Base-by-base conservation (phyloP, 2,888 invertebrate genomes). In the Ophraella communa region DNA sequence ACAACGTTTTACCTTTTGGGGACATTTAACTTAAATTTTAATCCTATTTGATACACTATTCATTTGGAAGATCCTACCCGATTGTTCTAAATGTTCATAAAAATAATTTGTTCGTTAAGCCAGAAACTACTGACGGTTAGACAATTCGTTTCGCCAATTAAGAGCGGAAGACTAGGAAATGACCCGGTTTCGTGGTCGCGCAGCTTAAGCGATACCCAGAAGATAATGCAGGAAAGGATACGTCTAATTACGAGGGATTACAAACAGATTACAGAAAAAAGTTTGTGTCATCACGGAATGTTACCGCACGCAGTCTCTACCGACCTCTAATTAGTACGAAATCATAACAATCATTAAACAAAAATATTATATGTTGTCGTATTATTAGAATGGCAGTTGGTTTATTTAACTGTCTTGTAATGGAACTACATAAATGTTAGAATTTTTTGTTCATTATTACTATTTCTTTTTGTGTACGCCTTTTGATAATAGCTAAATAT, bases 281-380 rank as follows among this genome's bases (percentile, higher is more conserved):
- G 33, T 35, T 30, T 20, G 7, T 59, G 49, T 52, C 52, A 52
- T 60, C 52, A 59, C 49, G 59, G n/a, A 18, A 27, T 56, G 27
- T 45, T 20, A 49, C 35, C 35, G 57, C 52, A 60, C 60, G 44
- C 60, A 52, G 30, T 20, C 30, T 44, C 14, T 51, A 45, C 20
- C 42, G 27, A 60, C 42, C 20, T 11, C 52, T 52, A 64, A 64
- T 64, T 64, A 59, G 39, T 42, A 58, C 23, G 51, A 65, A 62
- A 65, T 65, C 54, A 65, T 65, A 57, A 65, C 47, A 62, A 65
- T 65, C 54, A 65, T 53, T 54, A 20, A 52, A 47, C 52, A 27
- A 14, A 27, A 24, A 14, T 23, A n/a, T 44, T 49, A 52, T 30
- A 30, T 60, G 60, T 53, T 52, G 27, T 17, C 39, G 60, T 44